Evolutionary conservation across 2,888 invertebrate genomes (phyloP).

Genomic region (Anthophora plumipes): DNA sequence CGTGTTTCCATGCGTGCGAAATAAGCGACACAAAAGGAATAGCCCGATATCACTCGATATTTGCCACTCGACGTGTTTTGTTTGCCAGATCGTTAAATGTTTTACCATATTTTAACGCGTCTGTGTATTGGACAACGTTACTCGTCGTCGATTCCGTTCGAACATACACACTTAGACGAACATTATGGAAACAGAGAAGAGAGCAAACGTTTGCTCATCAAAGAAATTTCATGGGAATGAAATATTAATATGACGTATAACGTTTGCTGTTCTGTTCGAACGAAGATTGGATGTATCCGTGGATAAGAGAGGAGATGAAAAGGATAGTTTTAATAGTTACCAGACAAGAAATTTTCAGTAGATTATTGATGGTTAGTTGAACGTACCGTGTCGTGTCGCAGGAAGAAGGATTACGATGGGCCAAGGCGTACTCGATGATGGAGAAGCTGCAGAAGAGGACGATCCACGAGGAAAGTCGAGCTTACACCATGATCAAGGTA

Average conservation of each 20-base stretch:
- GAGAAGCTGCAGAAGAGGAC: constrained; percentile 73
- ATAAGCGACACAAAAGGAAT: constrained; percentile 6
- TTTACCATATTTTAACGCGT: constrained; percentile 17
- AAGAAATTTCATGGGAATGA: neutral
- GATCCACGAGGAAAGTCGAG: constrained; percentile 81
- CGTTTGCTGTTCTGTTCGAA: neutral
- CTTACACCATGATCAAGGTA: constrained; percentile 84
- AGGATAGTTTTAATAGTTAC: constrained; percentile 1
- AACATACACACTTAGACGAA: no score
- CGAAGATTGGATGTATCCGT: neutral
- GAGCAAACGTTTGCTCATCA: neutral
- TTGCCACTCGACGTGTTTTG: constrained; percentile 62
- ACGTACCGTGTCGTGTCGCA: constrained; percentile 60
- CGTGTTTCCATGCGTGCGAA: constrained; percentile 37
- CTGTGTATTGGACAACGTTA: neutral
- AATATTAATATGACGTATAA: neutral
- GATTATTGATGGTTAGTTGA: constrained; percentile 20
- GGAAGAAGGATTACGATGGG: constrained; percentile 75
- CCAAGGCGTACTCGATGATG: constrained; percentile 62
- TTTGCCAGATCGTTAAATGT: constrained; percentile 65
- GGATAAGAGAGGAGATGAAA: no score
- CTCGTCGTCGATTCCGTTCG: constrained; percentile 14
- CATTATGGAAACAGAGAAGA: neutral
- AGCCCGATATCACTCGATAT: constrained; percentile 56
- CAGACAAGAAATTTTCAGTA: neutral